These are phyloP conservation scores for Synaphobranchus kaupii DNA, from an alignment of 2,797 vertebrate genomes.

Conservation along the genomic window DNA sequence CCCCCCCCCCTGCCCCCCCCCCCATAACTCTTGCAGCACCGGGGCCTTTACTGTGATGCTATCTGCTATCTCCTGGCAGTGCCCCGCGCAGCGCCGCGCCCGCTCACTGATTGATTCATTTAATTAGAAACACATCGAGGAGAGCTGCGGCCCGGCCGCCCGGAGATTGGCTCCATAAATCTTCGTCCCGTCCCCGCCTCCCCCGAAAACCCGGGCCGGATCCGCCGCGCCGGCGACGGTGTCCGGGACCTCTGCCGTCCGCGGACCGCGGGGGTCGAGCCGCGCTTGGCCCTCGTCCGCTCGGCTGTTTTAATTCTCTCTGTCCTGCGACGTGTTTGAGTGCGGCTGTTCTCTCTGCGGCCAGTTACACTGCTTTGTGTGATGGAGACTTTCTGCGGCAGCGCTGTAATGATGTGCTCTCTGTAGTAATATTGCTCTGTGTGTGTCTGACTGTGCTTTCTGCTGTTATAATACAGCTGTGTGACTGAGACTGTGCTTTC, in stretches of 20 bases:
- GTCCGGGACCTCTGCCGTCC: neutral
- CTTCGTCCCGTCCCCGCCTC: slow-evolving; percentile 60
- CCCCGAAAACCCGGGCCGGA: slow-evolving; percentile 43
- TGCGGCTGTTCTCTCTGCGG: neutral
- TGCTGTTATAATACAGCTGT: neutral
- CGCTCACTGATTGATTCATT: slow-evolving; percentile 78
- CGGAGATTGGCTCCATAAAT: slow-evolving; percentile 77
- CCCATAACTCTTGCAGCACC: slow-evolving; percentile 10
- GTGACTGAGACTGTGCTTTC: neutral
- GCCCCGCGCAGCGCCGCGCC: slow-evolving; percentile 48
- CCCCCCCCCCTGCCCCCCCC: slow-evolving; percentile 25
- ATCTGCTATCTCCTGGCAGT: slow-evolving; percentile 53
- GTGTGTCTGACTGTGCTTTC: neutral
- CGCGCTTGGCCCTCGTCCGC: neutral
- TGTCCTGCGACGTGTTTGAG: neutral
- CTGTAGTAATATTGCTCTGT: neutral
- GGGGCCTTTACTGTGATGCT: slow-evolving; percentile 48
- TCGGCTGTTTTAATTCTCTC: neutral
- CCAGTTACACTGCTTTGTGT: neutral
- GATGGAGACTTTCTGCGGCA: neutral
- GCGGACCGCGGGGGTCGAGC: neutral
- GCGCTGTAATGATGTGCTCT: neutral
- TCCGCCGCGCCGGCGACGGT: slow-evolving; percentile 20
- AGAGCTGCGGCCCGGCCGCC: slow-evolving; percentile 65
- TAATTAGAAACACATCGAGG: slow-evolving; percentile 74